Evolutionary conservation across 2,797 vertebrate species (phyloP).

Genomic region (Sparus aurata): DNA sequence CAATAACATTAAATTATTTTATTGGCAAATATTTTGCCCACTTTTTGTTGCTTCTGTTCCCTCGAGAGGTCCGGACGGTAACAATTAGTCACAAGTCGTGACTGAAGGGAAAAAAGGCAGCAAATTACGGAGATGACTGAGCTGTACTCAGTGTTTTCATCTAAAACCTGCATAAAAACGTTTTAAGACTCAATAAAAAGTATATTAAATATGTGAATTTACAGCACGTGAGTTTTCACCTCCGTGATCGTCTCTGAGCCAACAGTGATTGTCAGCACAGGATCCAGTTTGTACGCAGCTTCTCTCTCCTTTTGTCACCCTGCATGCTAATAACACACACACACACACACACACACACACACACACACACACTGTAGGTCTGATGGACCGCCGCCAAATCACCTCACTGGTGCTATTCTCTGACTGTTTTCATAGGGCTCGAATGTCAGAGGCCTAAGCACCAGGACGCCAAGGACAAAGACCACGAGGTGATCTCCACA

Average conservation of each 20-base stretch:
- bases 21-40: background rate
- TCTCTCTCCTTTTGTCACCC: conserved; percentile 39
- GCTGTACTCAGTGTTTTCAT: background rate
- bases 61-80: conserved; percentile 8
- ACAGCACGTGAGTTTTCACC: conserved; percentile 8
- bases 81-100: conserved; percentile 14
- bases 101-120: conserved; percentile 1
- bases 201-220: background rate
- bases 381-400: conserved; percentile 50
- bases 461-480: conserved; percentile 91
- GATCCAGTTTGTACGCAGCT: conserved; percentile 40
- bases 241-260: conserved; percentile 37
- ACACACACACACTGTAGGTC: conserved; percentile 30
- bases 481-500: conserved; percentile 93
- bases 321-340: conserved; percentile 41
- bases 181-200: background rate
- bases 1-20: background rate
- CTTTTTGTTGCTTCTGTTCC: background rate
- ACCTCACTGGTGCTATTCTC: conserved; percentile 53
- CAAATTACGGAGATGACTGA: background rate
- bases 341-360: conserved; percentile 17
- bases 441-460: conserved; percentile 94
- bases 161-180: conserved; percentile 12
- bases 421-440: conserved; percentile 85
- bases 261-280: conserved; percentile 13